A percentile compares a stretch with the other conserved stretches of the same genome.
phyloP scores from a whole-genome alignment of 2,888 invertebrate species.

The Mesochorus sp. region DNA sequence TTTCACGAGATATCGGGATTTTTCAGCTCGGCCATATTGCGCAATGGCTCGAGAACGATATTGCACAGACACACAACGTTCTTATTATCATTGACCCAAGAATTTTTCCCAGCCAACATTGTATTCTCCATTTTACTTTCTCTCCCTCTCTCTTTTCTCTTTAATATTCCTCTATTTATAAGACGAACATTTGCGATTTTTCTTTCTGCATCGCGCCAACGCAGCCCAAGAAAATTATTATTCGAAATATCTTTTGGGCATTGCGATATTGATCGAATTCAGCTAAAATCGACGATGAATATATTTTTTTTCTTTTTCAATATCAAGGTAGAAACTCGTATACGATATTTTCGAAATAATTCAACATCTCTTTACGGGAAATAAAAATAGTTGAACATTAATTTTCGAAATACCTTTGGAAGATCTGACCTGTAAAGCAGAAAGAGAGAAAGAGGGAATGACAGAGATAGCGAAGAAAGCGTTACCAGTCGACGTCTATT shows the following conservation, averaged over 20 bases:
- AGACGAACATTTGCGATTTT: no score
- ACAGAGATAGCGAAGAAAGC: slow-evolving; percentile 51
- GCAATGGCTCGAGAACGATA: not conserved
- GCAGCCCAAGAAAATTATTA: no score
- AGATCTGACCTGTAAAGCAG: not conserved
- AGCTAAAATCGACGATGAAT: no score
- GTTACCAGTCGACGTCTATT: slow-evolving; percentile 67
- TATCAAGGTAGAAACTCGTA: no score
- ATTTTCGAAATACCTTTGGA: slow-evolving; percentile 4
- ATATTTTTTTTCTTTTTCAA: not conserved
- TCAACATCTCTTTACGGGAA: not conserved
- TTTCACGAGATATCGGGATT: slow-evolving; percentile 60
- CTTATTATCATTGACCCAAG: not conserved
- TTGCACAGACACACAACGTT: not conserved
- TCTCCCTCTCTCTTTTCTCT: no score
- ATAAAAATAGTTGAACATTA: not conserved
- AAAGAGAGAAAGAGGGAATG: slow-evolving; percentile 13
- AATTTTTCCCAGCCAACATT: not conserved
- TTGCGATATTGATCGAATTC: no score
- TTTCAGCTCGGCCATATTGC: slow-evolving; percentile 25
- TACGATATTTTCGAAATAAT: not conserved
- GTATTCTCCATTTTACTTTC: no score
- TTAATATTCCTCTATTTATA: no score
- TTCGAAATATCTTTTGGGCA: no score
- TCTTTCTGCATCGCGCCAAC: no score